Conservation (phyloP, 2,797 vertebrate genomes). For the Glossophaga mutica region DNA sequence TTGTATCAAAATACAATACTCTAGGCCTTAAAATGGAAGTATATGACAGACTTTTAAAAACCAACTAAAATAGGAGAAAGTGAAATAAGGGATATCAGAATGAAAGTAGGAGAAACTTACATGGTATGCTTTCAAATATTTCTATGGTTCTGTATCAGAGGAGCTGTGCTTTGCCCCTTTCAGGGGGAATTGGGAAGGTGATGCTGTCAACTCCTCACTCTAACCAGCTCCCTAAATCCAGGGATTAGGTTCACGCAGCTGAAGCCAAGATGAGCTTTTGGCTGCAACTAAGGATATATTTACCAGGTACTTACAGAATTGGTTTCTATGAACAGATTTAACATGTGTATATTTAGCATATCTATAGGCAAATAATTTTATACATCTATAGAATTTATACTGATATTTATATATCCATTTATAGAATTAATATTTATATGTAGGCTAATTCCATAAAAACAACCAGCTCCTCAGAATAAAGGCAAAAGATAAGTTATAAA, state of each 20-base stretch:
- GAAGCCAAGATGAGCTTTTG: not conserved
- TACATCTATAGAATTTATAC: not conserved
- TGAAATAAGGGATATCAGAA: not conserved
- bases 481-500: not conserved
- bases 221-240: not conserved
- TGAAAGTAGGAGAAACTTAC: not conserved
- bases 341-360: not conserved
- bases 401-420: not conserved
- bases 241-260: not conserved
- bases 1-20: not conserved
- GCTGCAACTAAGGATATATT: not conserved
- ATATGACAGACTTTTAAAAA: not conserved
- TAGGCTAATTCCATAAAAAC: conserved; percentile 14
- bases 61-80: not conserved
- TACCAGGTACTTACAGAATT: not conserved
- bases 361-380: not conserved
- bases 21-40: not conserved
- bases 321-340: not conserved
- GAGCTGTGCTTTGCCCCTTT: not conserved
- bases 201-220: not conserved
- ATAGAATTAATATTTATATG: not conserved
- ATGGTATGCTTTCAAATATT: not conserved
- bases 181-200: not conserved
- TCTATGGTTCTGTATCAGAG: too few species aligned
- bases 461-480: not conserved